These are phyloP conservation scores for Loriculus beryllinus DNA, from an alignment of 2,797 vertebrate species.

Conservation along the genomic window DNA sequence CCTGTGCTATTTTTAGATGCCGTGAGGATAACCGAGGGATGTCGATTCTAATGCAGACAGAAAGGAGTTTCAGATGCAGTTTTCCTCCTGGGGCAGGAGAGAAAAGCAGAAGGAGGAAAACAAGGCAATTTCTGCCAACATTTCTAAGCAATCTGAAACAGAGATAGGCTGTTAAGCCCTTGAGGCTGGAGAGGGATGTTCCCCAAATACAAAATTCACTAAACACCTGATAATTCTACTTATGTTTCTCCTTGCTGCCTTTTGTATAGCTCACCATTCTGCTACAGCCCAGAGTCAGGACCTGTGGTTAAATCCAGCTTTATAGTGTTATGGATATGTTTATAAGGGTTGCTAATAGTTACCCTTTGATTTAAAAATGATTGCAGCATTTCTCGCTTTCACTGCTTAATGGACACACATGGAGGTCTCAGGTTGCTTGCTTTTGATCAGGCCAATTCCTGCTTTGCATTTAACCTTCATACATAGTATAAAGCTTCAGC, in stretches of 20 bases:
- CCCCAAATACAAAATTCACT: neutral
- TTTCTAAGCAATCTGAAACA: neutral
- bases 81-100: slow-evolving; percentile 20
- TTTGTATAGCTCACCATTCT: neutral
- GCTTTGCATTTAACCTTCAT: neutral
- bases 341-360: neutral
- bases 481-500: neutral
- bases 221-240: neutral
- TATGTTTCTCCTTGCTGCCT: neutral
- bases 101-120: slow-evolving; percentile 1
- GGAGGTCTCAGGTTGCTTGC: neutral
- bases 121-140: neutral
- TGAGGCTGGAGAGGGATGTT: neutral
- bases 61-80: slow-evolving; percentile 21
- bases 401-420: neutral
- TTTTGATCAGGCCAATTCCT: neutral
- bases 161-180: neutral
- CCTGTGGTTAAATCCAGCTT: neutral
- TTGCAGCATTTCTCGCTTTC: neutral
- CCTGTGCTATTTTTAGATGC: slow-evolving; percentile 51
- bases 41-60: slow-evolving; percentile 35
- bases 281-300: neutral
- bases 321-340: neutral
- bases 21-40: slow-evolving; percentile 16
- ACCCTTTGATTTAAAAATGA: neutral